A percentile compares a stretch with the other conserved stretches of the same genome.
Evolutionary conservation across 2,888 invertebrate species (phyloP).

Genomic region (Drosophila demipolita): DNA sequence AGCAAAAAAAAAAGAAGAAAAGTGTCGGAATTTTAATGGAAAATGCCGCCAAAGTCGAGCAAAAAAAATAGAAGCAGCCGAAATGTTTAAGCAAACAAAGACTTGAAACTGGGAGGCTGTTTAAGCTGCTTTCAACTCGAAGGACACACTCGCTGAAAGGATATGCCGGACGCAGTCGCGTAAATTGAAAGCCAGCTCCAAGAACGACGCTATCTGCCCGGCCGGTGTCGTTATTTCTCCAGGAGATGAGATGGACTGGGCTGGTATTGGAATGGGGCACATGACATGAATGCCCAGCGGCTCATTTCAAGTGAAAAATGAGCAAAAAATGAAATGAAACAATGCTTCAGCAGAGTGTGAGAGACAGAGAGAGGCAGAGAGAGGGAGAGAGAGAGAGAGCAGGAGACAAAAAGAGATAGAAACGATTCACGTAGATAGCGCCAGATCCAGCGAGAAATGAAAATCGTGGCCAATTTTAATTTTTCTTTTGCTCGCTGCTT

Average conservation of each 20-base stretch:
- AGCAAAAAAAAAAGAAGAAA: conserved; percentile 31
- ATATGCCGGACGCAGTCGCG: conserved; percentile 67
- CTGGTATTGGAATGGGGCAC: conserved; percentile 45
- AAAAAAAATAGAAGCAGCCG: conserved; percentile 23
- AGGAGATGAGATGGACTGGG: conserved; percentile 3
- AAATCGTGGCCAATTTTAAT: conserved; percentile 85
- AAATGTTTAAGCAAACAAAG: conserved; percentile 75
- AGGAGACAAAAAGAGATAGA: background rate
- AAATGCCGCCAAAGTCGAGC: conserved; percentile 77
- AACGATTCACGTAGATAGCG: conserved; percentile 17
- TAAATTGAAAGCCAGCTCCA: conserved; percentile 71
- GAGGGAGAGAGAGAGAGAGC: conserved; percentile 4
- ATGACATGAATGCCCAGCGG: conserved; percentile 78
- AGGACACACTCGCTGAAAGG: conserved; percentile 72
- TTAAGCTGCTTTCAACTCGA: conserved; percentile 73
- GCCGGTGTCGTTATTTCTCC: conserved; percentile 48
- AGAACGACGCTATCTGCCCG: conserved; percentile 52
- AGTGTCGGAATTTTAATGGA: conserved; percentile 83
- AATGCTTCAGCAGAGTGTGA: conserved; percentile 66
- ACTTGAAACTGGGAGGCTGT: conserved; percentile 59
- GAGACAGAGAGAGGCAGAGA: conserved; percentile 1
- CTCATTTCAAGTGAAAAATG: conserved; percentile 79
- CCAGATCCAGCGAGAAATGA: conserved; percentile 63
- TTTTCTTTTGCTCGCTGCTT: conserved; percentile 75
- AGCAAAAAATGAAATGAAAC: conserved; percentile 82